phyloP scores from a whole-genome alignment of 1,140 invertebrate genomes.

The Lethocerus indicus region DNA sequence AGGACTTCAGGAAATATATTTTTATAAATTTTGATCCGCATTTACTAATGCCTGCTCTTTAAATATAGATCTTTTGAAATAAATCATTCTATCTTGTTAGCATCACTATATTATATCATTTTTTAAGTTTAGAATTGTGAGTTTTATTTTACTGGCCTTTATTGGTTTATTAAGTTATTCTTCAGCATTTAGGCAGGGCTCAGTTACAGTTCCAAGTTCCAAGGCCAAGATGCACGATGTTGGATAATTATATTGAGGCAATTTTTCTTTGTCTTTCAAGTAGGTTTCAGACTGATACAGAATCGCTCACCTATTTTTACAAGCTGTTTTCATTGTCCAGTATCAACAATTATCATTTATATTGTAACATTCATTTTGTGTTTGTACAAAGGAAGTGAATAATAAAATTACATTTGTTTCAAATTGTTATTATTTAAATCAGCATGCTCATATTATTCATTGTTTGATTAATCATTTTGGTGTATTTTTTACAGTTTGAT shows the following conservation, averaged over 20 bases:
- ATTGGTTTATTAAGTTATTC: no score
- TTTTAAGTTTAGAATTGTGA: background rate
- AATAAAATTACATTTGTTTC: constrained; percentile 4
- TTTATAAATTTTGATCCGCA: background rate
- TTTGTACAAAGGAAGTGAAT: constrained; percentile 2
- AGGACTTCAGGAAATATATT: no score
- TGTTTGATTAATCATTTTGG: no score
- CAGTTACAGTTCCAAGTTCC: constrained; percentile 4
- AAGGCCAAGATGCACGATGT: background rate
- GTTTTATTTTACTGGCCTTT: background rate
- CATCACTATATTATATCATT: background rate
- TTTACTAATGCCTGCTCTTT: background rate
- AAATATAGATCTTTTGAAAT: background rate
- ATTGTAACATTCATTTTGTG: background rate
- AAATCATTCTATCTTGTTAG: background rate
- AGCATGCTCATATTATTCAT: no score
- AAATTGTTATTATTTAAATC: background rate
- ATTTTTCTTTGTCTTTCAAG: constrained; percentile 6
- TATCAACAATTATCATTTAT: constrained; percentile 1
- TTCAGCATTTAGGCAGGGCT: no score
- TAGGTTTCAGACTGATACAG: constrained; percentile 5
- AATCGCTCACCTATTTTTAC: constrained; percentile 6
- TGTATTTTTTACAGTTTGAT: no score
- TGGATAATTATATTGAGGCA: constrained; percentile 5
- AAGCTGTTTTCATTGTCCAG: background rate